A percentile compares a stretch with the other conserved stretches of the same genome.
phyloP scores from a whole-genome alignment of 2,888 invertebrate genomes.

The Troides oblongomaculatus region DNA sequence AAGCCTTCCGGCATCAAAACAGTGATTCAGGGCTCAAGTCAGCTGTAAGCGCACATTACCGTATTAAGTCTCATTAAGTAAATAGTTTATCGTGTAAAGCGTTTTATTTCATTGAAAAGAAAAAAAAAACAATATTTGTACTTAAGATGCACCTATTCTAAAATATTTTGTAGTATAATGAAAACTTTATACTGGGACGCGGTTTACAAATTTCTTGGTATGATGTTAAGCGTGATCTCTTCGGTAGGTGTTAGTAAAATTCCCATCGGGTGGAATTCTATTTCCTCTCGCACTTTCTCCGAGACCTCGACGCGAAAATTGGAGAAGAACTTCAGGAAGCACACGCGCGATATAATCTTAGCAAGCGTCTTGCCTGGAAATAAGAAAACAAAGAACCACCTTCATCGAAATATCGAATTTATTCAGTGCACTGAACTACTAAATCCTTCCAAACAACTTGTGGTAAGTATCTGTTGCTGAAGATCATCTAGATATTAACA shows the following conservation, averaged over 20 bases:
- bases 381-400: not conserved
- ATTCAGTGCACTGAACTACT: too few relatives aligned
- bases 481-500: too few relatives aligned
- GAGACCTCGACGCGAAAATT: constrained; percentile 11
- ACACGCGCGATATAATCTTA: constrained; percentile 7
- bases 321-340: constrained; percentile 13
- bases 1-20: constrained; percentile 66
- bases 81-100: not conserved
- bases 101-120: not conserved
- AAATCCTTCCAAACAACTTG: too few relatives aligned
- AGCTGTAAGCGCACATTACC: constrained; percentile 46
- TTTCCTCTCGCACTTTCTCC: not conserved
- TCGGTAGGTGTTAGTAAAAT: not conserved
- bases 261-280: constrained; percentile 3
- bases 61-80: not conserved
- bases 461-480: too few relatives aligned
- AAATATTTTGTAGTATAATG: not conserved
- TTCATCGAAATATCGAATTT: too few relatives aligned
- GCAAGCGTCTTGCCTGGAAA: constrained; percentile 10
- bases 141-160: not conserved
- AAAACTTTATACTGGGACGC: not conserved
- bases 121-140: not conserved
- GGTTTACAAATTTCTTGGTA: not conserved
- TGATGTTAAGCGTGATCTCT: not conserved
- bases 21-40: constrained; percentile 70